Evolutionary conservation across 2,797 vertebrate genomes (phyloP), one percentile per base, ranked within the genome.

Genomic region (Brotula barbata): DNA sequence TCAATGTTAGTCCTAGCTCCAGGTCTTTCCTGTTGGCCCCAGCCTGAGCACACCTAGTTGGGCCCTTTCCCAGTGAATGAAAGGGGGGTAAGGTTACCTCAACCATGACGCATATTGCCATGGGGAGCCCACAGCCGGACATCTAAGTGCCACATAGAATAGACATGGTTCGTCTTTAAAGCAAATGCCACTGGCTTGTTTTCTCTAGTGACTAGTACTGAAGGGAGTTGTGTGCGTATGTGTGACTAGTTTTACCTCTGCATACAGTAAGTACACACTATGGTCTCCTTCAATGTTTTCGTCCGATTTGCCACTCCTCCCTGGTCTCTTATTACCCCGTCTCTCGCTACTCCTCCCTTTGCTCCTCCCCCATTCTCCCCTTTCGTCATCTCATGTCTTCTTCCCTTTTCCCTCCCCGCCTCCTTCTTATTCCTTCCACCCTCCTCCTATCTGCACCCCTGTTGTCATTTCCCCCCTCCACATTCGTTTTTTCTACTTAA

Each of bases 31-130:
- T 83, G 68, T 76, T 28, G 23, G 50, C 49, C 22, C 37, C 15
- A 46, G 54, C 33, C 17, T 37, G 22, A 71, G 45, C 58, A 57
- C 62, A 65, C 50, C 63, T 61, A 47, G 58, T 60, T 17, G 19
- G 69, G 64, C 65, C 68, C 71, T 78, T 74, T 87, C 86, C 74
- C 74, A 72, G 60, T 63, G 58, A 81, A 82, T 64, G 64, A 78
- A 81, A 60, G 28, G 41, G 59, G 56, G 76, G 73, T 87, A 71
- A 23, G 62, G 77, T 90, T 83, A 83, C 85, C 41, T 72, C 49
- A 66, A 73, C 41, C 57, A 59, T 83, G 81, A 84, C 77, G 53
- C 58, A 68, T 57, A 68, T 67, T n/a, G 71, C 85, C 75, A 73
- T 55, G 62, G 88, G 85, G 70, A 75, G 36, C 55, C 62, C 16